Base-by-base conservation (phyloP, 2,797 vertebrate genomes). In the Rhinophrynus dorsalis region DNA sequence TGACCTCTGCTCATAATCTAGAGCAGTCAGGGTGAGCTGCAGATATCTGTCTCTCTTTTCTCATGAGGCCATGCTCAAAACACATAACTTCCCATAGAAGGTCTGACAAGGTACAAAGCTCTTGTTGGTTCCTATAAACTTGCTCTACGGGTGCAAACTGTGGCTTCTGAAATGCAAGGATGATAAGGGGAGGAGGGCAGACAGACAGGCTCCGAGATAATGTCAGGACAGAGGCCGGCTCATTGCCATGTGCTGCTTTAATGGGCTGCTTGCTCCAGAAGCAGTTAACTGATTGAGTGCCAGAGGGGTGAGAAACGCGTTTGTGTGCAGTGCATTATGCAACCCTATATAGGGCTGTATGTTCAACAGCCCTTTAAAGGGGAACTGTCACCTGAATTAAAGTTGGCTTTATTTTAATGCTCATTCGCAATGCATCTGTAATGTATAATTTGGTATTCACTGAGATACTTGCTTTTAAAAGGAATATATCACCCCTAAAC, bases 201-300 rank as follows among this genome's bases (percentile, higher is more conserved):
- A 59, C 65, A 58, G 42, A 24, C 38, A 50, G 63, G 63, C 37
- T 56, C 63, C 38, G 3, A 56, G 54, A 68, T 57, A 68, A 68
- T 68, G 54, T 37, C 27, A 45, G 24, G 40, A 61, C 4, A 33
- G 27, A 57, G 27, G 26, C 20, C 35, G 2, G 6, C n/a, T 7
- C 15, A 2, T 4, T 18, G 15, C 13, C 38, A 42, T 42, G 15
- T 15, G 38, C 15, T 2, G 3, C 17, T 42, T 42, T 42, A 42
- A 6, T 15, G 38, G 38, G 17, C 38, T 3, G 3, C 5, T 3
- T 15, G 15, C 5, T 42, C 38, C 38, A 30, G 4, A 30, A 30
- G 9, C 4, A 30, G 29, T n/a, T n/a, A n/a, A n/a, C n/a, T n/a
- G n/a, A n/a, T n/a, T n/a, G n/a, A n/a, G n/a, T n/a, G n/a, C n/a